Conservation (phyloP, 2,797 vertebrate genomes). For the Galago senegalensis region DNA sequence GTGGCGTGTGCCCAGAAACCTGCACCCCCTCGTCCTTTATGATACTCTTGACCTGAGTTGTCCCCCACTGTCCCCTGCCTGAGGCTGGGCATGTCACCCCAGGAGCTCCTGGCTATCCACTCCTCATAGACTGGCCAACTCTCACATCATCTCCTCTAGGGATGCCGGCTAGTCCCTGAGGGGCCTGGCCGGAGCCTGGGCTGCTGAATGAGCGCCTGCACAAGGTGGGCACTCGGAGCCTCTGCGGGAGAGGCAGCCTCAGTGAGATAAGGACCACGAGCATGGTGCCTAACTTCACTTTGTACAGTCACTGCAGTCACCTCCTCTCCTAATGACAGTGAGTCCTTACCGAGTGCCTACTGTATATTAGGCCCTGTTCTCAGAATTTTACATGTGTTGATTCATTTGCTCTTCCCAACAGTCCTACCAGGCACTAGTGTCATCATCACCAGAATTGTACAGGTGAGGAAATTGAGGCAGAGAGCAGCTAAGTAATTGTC, state of each 20-base stretch:
- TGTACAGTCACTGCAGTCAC: too few relatives aligned
- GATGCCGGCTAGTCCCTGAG: not conserved
- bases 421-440: too few relatives aligned
- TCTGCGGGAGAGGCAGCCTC: rapidly evolving
- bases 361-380: not conserved
- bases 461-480: not conserved
- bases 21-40: rapidly evolving
- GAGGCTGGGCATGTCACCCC: not conserved
- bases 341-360: not conserved
- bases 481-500: not conserved
- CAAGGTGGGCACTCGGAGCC: not conserved
- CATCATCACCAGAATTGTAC: not conserved
- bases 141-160: not conserved
- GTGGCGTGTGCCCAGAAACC: rapidly evolving
- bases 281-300: not conserved
- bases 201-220: not conserved
- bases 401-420: not conserved
- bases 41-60: not conserved
- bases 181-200: not conserved
- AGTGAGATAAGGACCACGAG: not conserved
- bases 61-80: rapidly evolving
- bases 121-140: not conserved
- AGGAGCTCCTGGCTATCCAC: not conserved
- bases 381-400: not conserved
- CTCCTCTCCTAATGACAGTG: not conserved